phyloP scores from a whole-genome alignment of 1,140 invertebrate genomes.

The Sitophilus oryzae region DNA sequence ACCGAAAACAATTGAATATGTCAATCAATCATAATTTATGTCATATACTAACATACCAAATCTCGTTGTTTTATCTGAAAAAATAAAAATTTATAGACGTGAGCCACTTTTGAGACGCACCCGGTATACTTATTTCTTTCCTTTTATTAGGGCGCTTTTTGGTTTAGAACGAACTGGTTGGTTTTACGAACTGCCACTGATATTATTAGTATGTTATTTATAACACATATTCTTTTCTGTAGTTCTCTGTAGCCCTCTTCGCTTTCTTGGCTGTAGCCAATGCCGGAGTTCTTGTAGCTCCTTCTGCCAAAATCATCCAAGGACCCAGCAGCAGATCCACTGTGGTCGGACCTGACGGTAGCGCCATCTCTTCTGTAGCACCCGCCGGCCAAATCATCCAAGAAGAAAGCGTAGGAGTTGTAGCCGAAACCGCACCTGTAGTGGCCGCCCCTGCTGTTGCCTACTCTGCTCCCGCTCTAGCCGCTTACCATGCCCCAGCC shows the following conservation, averaged over 20 bases:
- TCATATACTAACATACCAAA: no score
- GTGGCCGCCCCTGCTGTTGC: conserved; percentile 2
- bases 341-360: conserved; percentile 32
- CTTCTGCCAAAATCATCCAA: conserved; percentile 27
- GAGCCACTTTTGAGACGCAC: no score
- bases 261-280: conserved; percentile 28
- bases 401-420: conserved; percentile 20
- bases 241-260: conserved; percentile 24
- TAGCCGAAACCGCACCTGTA: conserved; percentile 9
- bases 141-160: no score
- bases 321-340: conserved; percentile 32
- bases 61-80: no score
- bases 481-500: neutral
- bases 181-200: no score
- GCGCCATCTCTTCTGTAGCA: conserved; percentile 28
- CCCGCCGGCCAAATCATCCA: conserved; percentile 30
- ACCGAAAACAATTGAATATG: no score
- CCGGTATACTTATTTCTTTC: no score
- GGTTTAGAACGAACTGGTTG: no score
- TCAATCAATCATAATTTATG: no score
- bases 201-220: neutral
- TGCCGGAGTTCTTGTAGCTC: conserved; percentile 21
- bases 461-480: neutral
- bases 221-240: neutral
- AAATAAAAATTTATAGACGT: no score